Base-by-base conservation (phyloP, 2,113 vertebrate species). In the Arenaria interpres region DNA sequence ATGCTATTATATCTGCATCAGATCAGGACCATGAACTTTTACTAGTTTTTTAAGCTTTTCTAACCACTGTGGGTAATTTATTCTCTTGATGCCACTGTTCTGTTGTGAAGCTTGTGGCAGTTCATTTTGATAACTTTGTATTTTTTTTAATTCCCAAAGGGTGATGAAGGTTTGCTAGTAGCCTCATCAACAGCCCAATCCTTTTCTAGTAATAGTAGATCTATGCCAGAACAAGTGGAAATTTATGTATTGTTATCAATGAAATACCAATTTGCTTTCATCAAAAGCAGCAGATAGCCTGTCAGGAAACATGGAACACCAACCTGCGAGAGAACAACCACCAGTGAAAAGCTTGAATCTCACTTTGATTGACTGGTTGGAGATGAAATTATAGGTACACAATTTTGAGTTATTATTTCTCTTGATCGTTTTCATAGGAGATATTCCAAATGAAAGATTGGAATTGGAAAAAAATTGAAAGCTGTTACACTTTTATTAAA, bases 1-100 rank as follows among this genome's bases (percentile, higher is more conserved):
- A 73, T 64, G 30, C 67, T 51, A 4, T 81, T 51, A 30, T 32
- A 69, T 62, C 33, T 85, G 12, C 22, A 68, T 74, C 53, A 68
- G 21, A 45, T 56, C n/a, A 68, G 24, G 69, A 48, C 77, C 62
- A 25, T 33, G 50, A 73, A 53, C 75, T 89, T 87, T 48, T 91
- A 54, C 77, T 91, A 82, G 17, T 33, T 63, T 91, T 72, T 72
- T 43, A 94, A 91, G 67, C 75, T 93, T 89, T 91, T 79, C 39
- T 80, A 32, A 78, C 74, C 22, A 46, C 41, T 67, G 2, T 60
- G 10, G 3, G 12, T 59, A 64, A 39, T 35, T 88, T 63, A 20
- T 46, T 76, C 68, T 32, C 2, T 66, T 69, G 37, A 73, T 43
- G 39, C 10, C 20, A 5, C 19, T 80, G 9, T 62, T 87, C 9